Evolutionary conservation across 2,888 invertebrate genomes (phyloP), one percentile per base, ranked within the genome.

Genomic region (Rotaria magnacalcarata): DNA sequence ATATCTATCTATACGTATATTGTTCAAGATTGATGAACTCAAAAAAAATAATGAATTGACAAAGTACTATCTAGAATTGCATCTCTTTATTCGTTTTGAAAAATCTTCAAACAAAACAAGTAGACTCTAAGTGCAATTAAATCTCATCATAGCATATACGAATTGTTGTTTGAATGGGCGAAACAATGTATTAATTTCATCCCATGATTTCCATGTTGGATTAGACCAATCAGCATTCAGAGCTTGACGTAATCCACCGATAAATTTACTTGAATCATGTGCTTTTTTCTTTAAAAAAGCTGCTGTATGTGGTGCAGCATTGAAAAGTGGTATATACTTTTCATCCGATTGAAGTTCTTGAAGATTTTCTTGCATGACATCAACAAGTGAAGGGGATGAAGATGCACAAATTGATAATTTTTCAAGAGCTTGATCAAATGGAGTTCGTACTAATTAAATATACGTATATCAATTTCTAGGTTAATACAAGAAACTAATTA

Each of bases 71-170:
- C 11, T 52, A 21, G 2, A 4, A 54, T 54, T 54, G 4, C 6
- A 54, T 19, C 21, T 21, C 3, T 54, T 54, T 54, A 54, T 54
- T 54, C 19, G 3, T 52, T 52, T 52, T 11, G 11, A 3, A 14
- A 11, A 52, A 14, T 52, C 14, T 52, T 52, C 50, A 52, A 52
- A 14, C 0, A 52, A 34, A 34, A 34, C 34, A 34, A 54, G 10
- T 4, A 54, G 6, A 34, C 1, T 21, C 21, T 21, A 67, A 34
- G 67, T 67, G 19, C 67, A 67, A 34, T 67, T 67, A 34, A 67
- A 67, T 67, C 67, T 27, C 67, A 67, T 67, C 67, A 67, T 67
- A 34, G 67, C 67, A 19, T 67, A 67, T 10, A 67, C 67, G 34
- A 67, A 67, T 34, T 67, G 67, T 67, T 67, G 67, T 67, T 67